These are phyloP conservation scores for Nannoperca obscura DNA, from an alignment of 2,797 vertebrate genomes.

Conservation along the genomic window DNA sequence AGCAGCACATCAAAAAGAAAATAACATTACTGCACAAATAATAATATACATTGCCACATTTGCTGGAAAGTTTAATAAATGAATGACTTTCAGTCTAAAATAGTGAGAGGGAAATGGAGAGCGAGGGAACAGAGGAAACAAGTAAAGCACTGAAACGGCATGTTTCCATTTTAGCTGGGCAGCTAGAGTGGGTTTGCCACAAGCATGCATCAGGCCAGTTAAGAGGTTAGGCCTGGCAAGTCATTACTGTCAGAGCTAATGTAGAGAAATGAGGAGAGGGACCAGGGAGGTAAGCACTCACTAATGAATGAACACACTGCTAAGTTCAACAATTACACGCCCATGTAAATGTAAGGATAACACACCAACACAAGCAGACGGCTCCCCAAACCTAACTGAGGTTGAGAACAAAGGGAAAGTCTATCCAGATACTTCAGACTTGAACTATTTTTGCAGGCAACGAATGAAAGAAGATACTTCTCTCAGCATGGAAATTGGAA, in stretches of 20 bases:
- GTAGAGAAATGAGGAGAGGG: constrained; percentile 83
- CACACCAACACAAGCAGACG: constrained; percentile 69
- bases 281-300: constrained; percentile 75
- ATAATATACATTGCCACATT: neutral
- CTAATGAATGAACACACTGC: constrained; percentile 84
- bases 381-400: constrained; percentile 51
- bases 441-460: constrained; percentile 29
- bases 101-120: constrained; percentile 41
- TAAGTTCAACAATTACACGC: constrained; percentile 83
- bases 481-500: constrained; percentile 27
- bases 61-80: constrained; percentile 16
- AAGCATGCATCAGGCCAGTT: constrained; percentile 83
- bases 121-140: constrained; percentile 23
- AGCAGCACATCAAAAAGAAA: constrained; percentile 3
- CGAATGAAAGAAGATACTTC: constrained; percentile 38
- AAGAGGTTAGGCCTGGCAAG: constrained; percentile 82
- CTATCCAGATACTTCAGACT: constrained; percentile 47
- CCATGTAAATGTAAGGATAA: constrained; percentile 81
- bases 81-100: constrained; percentile 23
- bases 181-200: constrained; percentile 74
- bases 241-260: constrained; percentile 85
- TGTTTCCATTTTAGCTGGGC: constrained; percentile 81
- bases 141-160: constrained; percentile 58
- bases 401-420: constrained; percentile 49
- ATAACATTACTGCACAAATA: neutral